Conservation (phyloP, 2,113 vertebrate species). For the Eptatretus burgeri region DNA sequence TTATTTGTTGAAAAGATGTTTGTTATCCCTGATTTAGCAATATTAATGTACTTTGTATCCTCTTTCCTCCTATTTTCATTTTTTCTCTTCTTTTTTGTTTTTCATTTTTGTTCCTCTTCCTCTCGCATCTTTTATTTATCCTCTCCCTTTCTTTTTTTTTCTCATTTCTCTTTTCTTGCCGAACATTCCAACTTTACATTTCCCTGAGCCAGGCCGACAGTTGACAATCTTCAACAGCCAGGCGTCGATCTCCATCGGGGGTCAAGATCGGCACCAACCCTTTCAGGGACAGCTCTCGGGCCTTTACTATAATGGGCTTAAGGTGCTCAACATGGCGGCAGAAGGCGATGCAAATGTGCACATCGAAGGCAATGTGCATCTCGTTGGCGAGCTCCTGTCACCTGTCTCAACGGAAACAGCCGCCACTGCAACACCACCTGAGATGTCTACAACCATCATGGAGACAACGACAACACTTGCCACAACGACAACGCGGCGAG, state of each 20-base stretch:
- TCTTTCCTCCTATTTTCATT: no score
- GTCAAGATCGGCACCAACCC: constrained; percentile 61
- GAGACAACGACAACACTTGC: constrained; percentile 89
- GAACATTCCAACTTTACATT: no score
- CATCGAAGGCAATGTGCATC: constrained; percentile 71
- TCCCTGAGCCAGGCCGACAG: constrained; percentile 41
- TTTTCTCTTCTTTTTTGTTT: no score
- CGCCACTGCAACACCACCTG: constrained; percentile 52
- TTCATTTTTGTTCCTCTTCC: no score
- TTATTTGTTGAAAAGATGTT: no score
- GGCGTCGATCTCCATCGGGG: constrained; percentile 82
- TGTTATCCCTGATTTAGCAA: no score
- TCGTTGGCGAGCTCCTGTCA: constrained; percentile 63
- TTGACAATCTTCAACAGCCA: constrained; percentile 99
- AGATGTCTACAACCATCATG: constrained; percentile 94
- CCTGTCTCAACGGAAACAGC: constrained; percentile 50
- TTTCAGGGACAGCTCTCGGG: constrained; percentile 95
- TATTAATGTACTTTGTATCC: no score
- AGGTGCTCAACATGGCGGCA: constrained; percentile 86
- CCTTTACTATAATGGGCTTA: constrained; percentile 90
- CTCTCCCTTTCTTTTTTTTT: no score
- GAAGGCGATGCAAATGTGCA: constrained; percentile 70
- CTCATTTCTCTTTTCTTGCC: no score
- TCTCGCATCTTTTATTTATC: no score
- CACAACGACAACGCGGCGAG: constrained; percentile 74